Evolutionary conservation across 2,888 invertebrate genomes (phyloP).

Genomic region (Orchesella flavescens): DNA sequence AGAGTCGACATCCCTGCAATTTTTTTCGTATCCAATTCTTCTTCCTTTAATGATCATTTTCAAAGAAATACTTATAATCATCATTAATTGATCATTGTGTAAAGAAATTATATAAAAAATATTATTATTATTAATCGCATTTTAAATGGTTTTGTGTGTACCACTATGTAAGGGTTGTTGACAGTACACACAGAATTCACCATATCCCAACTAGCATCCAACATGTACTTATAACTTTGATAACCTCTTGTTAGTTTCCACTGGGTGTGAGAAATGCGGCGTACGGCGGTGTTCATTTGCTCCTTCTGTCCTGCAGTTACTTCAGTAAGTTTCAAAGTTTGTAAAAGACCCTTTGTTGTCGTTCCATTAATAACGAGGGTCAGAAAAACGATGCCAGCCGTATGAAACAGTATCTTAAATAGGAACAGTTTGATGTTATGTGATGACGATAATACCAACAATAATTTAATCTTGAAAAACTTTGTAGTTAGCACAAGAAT

Average conservation of each 20-base stretch:
- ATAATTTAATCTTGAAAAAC: too few relatives aligned
- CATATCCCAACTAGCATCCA: constrained; percentile 80
- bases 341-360: constrained; percentile 77
- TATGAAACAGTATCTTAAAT: constrained; percentile 77
- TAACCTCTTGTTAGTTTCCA: constrained; percentile 78
- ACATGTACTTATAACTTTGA: constrained; percentile 80
- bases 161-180: constrained; percentile 77
- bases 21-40: constrained; percentile 20
- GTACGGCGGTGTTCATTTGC: constrained; percentile 78
- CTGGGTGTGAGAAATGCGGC: constrained; percentile 76
- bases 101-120: too few relatives aligned
- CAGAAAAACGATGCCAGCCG: constrained; percentile 78
- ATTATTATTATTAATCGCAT: neutral
- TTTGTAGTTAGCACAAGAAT: neutral
- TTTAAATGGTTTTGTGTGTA: neutral
- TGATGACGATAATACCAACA: too few relatives aligned
- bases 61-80: too few relatives aligned
- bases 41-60: neutral
- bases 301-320: constrained; percentile 77
- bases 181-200: constrained; percentile 78
- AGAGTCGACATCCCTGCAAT: neutral
- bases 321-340: constrained; percentile 77
- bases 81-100: too few relatives aligned
- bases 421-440: neutral
- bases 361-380: constrained; percentile 79